phyloP scores from a whole-genome alignment of 53 echinoderm and acorn worm species.

The Echinometra lucunter region DNA sequence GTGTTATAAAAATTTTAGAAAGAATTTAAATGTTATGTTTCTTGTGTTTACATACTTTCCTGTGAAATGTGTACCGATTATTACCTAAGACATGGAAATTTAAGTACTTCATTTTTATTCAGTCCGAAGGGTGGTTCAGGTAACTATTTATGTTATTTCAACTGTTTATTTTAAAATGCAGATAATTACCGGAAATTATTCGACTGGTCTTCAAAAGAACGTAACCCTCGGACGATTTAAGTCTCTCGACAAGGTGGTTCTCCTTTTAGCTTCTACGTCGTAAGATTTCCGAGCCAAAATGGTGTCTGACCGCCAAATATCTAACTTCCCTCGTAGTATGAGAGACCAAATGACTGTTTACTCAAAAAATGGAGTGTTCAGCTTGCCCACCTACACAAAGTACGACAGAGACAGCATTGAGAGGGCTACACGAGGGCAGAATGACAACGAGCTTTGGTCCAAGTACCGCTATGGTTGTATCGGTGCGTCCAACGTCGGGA shows the following conservation, averaged over 20 bases:
- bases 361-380: not conserved
- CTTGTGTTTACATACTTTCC: no score
- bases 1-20: no score
- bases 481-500: not conserved
- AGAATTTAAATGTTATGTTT: no score
- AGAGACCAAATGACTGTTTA: constrained; percentile 1
- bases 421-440: not conserved
- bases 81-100: no score
- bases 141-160: not conserved
- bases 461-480: not conserved
- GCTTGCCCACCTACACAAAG: not conserved
- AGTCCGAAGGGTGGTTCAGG: not conserved
- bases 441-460: not conserved
- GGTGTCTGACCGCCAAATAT: not conserved
- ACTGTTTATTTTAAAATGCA: not conserved
- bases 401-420: not conserved
- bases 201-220: not conserved
- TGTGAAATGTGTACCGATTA: no score
- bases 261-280: not conserved
- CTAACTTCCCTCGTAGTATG: not conserved
- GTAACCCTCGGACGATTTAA: not conserved
- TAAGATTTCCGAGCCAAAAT: not conserved
- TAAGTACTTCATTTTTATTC: no score
- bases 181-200: not conserved
- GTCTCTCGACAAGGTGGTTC: not conserved